Conservation (phyloP, 2,888 invertebrate species). For the Cosmopolites sordidus region DNA sequence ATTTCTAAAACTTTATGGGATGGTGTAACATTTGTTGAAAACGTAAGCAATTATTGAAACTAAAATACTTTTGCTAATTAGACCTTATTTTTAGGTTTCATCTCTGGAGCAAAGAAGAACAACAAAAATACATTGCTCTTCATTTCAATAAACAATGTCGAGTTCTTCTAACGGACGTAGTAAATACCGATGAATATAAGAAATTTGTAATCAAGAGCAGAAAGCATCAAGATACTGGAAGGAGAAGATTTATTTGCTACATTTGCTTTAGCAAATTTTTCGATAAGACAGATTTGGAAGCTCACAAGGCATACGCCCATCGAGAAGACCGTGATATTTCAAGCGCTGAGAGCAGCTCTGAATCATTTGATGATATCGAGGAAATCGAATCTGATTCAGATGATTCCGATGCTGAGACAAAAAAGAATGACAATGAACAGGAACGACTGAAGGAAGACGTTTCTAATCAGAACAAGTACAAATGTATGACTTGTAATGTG, state of each 20-base stretch:
- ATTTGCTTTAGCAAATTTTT: conserved; percentile 28
- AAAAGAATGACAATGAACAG: conserved; percentile 7
- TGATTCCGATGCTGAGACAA: not conserved
- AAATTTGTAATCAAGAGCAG: no score
- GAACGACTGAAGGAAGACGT: not conserved
- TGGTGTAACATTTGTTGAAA: no score
- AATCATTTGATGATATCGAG: not conserved
- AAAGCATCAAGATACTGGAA: no score
- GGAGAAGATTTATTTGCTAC: conserved; percentile 29
- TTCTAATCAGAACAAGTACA: conserved; percentile 22
- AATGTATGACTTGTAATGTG: conserved; percentile 31
- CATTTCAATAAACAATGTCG: not conserved
- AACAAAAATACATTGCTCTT: not conserved
- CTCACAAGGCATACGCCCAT: conserved; percentile 11
- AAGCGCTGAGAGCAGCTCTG: not conserved
- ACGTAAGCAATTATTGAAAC: no score
- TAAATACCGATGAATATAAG: no score
- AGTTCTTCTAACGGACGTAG: not conserved
- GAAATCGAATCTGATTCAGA: not conserved
- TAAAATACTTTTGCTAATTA: not conserved
- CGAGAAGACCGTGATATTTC: not conserved
- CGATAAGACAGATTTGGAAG: conserved; percentile 16
- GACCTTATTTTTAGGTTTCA: not conserved
- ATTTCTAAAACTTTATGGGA: no score
- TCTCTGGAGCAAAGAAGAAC: not conserved